These are phyloP conservation scores for Leucopsar rothschildi DNA, from an alignment of 2,113 vertebrate genomes.

Conservation along the genomic window DNA sequence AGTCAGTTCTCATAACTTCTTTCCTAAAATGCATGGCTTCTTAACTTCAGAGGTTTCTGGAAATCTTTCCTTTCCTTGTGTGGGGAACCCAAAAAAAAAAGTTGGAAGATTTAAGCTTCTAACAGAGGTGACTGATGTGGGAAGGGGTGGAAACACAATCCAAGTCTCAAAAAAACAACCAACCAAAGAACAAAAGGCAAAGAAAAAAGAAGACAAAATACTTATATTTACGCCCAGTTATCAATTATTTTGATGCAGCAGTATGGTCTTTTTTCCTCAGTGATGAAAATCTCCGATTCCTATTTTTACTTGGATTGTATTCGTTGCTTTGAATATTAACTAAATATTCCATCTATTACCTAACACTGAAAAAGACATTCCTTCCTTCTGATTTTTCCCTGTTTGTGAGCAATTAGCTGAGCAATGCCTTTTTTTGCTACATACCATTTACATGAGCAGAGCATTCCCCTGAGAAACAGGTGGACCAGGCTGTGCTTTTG, in stretches of 20 bases:
- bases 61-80: background rate
- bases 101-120: background rate
- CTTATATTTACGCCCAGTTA: background rate
- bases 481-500: slow-evolving; percentile 1
- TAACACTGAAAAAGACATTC: background rate
- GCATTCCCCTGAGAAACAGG: slow-evolving; percentile 27
- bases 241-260: background rate
- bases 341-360: background rate
- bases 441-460: slow-evolving; percentile 34
- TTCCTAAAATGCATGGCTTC: background rate
- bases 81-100: background rate
- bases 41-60: background rate
- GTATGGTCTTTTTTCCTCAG: background rate
- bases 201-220: background rate
- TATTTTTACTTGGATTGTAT: background rate
- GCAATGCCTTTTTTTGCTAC: background rate
- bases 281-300: background rate
- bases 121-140: background rate
- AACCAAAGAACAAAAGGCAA: background rate
- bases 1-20: background rate
- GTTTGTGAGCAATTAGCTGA: background rate
- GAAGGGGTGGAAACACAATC: background rate
- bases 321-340: background rate
- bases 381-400: background rate
- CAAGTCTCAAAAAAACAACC: background rate